Base-by-base conservation (phyloP, 2,113 vertebrate species). In the Argyrosomus japonicus region DNA sequence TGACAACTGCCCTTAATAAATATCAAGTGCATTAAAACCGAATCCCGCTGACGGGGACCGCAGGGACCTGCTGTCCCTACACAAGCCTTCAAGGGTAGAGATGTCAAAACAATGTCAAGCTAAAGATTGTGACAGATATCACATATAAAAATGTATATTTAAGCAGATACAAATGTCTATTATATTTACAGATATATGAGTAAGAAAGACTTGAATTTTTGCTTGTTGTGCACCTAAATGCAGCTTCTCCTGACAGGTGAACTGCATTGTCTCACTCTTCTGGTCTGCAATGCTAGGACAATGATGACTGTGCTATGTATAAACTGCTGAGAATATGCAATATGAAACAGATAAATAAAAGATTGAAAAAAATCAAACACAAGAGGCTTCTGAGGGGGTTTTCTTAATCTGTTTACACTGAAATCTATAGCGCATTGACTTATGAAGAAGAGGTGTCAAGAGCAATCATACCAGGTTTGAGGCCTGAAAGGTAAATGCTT, bases 11-110 rank as follows among this genome's bases (percentile, higher is more conserved):
- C 95, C 90, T 87, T 14, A 89, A 91, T 75, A n/a, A 82, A 88
- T 94, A 91, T 83, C 94, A 98, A 97, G 97, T 97, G 96, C 97
- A 97, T 97, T 97, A 95, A 97, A 94, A 93, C 89, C 58, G 65
- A 82, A 78, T 88, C 87, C 84, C 9, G 21, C 80, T 85, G 82
- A 82, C 36, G 19, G 82, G 81, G 65, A 57, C 76, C 12, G 81
- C 79, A 82, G 82, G 54, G 81, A 70, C 74, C 79, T 81, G 86
- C 79, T 88, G 84, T 72, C 68, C 81, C 77, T 82, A 73, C 70
- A 79, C 51, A 48, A 85, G 89, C 88, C 90, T 93, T 92, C 77
- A 79, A 88, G 83, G 88, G 86, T 68, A 87, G 75, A 72, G 77
- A 91, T 90, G 86, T 93, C 81, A 85, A 88, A 86, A 65, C 63